Conservation (phyloP, 2,888 invertebrate species). For the Crepidodera aurea region DNA sequence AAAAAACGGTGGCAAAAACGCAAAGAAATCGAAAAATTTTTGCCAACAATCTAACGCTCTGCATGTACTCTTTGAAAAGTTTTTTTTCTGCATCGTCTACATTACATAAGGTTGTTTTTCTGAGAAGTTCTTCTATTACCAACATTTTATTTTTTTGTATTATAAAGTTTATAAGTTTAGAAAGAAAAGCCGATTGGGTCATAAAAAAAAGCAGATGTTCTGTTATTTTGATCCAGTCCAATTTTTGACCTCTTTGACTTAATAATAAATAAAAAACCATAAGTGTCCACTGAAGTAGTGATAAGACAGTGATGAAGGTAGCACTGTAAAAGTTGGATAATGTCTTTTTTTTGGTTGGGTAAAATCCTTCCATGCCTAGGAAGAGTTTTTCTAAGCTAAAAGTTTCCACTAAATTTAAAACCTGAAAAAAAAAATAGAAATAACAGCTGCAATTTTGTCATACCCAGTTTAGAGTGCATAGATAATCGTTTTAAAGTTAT, state of each 20-base stretch:
- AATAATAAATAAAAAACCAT: background rate
- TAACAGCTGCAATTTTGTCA: too few relatives aligned
- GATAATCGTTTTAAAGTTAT: too few relatives aligned
- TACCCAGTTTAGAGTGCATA: too few relatives aligned
- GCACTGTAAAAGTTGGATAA: too few relatives aligned
- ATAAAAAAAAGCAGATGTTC: slow-evolving; percentile 36
- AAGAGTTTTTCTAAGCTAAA: slow-evolving; percentile 33
- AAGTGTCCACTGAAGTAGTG: background rate
- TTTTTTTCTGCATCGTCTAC: slow-evolving; percentile 24
- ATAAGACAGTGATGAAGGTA: too few relatives aligned
- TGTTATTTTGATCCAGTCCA: slow-evolving; percentile 31
- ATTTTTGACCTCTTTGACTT: too few relatives aligned
- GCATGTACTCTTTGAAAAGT: slow-evolving; percentile 23
- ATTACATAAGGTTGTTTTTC: slow-evolving; percentile 30
- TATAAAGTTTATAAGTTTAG: slow-evolving; percentile 38
- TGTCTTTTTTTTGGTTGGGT: slow-evolving; percentile 28
- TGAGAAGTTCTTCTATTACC: slow-evolving; percentile 32
- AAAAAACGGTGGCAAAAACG: slow-evolving; percentile 21
- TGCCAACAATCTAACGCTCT: slow-evolving; percentile 19
- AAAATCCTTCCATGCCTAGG: slow-evolving; percentile 36
- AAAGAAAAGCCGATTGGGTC: slow-evolving; percentile 37
- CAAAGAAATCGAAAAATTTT: slow-evolving; percentile 33
- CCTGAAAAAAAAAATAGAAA: too few relatives aligned
- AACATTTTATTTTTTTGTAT: slow-evolving; percentile 14
- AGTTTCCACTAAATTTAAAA: slow-evolving; percentile 26